phyloP scores from a whole-genome alignment of 1,140 invertebrate species.

The Drosophila sucinea region DNA sequence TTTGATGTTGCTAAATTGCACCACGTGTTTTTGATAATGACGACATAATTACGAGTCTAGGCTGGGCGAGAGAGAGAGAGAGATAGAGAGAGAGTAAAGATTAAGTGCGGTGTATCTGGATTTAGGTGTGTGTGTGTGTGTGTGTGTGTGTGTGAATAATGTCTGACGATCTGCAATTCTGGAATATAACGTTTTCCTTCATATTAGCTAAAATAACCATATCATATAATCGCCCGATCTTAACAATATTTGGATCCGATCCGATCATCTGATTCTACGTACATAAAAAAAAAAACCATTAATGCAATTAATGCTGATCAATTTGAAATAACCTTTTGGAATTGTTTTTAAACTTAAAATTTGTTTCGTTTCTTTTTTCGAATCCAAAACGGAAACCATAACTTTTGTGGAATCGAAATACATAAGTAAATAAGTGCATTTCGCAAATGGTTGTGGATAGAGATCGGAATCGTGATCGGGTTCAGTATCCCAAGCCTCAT shows the following conservation, averaged over 20 bases:
- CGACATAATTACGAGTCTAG: slow-evolving; percentile 68
- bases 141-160: no score
- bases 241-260: no score
- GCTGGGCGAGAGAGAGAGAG: neutral
- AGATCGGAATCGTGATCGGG: neutral
- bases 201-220: no score
- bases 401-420: neutral
- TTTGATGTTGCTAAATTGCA: slow-evolving; percentile 75
- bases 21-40: slow-evolving; percentile 80
- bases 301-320: no score
- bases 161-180: no score
- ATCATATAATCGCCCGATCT: no score
- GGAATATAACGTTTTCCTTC: no score
- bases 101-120: neutral
- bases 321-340: no score
- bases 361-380: neutral
- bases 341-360: neutral
- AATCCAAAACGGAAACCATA: neutral
- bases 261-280: no score
- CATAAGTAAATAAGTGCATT: neutral
- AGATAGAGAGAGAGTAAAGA: neutral
- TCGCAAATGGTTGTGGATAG: neutral
- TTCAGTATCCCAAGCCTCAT: neutral
- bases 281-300: no score
- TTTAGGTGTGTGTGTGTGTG: no score